Evolutionary conservation across 2,797 vertebrate species (phyloP), one percentile per base, ranked within the genome.

Genomic region (Anisognathus igniventris): DNA sequence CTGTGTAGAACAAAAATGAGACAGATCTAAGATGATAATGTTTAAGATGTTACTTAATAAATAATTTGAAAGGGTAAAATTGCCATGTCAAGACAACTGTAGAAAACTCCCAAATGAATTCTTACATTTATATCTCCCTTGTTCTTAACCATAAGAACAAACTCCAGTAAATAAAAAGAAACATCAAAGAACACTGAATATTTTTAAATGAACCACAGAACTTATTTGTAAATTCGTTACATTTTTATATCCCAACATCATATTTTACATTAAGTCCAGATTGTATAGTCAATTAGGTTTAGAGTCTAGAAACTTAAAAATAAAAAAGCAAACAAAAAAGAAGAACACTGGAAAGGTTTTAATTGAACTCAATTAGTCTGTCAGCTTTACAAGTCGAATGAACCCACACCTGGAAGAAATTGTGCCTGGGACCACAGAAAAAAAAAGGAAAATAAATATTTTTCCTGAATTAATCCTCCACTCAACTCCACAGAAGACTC

Each of bases 221-320:
- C 68, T 92, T 94, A 88, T 37, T 92, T 92, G 79, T 86, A 65
- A 58, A 40, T 90, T 80, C 65, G 57, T 67, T 74, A 75, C 44
- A 86, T 92, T 96, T 90, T 93, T 91, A 54, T 88, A 77, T 54
- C 37, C 65, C 66, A 72, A 65, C 90, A 80, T 77, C 54, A 77
- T 58, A 93, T 92, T 93, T 95, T 88, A 93, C 89, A 93, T 91
- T 86, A 77, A 90, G 47, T 81, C 85, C 81, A 94, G 87, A 95
- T 44, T 95, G 75, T 74, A 75, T 11, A 81, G 70, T 42, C 57
- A 70, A 86, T 83, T 92, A 83, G 35, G 39, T 65, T 93, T 67
- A 61, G 78, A 90, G 50, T 81, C 85, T 80, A 27, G 74, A 95
- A 94, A 75, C 14, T 31, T 16, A 65, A 81, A 86, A 86, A 90